Evolutionary conservation across 2,888 invertebrate species (phyloP).

Genomic region (Acanthosoma haemorrhoidale): DNA sequence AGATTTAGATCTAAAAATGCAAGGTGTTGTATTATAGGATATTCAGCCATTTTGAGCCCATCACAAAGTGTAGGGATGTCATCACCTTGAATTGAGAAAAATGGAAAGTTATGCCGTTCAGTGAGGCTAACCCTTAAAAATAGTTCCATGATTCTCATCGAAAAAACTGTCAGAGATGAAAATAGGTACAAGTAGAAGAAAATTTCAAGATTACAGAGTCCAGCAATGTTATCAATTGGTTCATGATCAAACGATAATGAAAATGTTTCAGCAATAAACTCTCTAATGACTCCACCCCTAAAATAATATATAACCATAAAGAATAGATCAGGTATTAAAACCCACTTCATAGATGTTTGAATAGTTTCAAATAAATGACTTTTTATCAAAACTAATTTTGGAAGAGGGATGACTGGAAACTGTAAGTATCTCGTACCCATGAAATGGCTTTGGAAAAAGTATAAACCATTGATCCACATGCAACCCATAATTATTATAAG

Average conservation of each 20-base stretch:
- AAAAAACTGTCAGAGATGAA: constrained; percentile 61
- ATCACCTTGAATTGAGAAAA: constrained; percentile 49
- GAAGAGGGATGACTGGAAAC: constrained; percentile 66
- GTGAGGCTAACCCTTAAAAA: constrained; percentile 66
- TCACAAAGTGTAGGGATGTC: constrained; percentile 54
- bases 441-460: constrained; percentile 56
- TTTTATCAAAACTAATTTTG: constrained; percentile 63
- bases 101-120: constrained; percentile 61
- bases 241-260: constrained; percentile 53
- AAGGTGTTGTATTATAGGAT: constrained; percentile 67
- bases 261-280: constrained; percentile 52
- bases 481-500: constrained; percentile 64
- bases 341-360: constrained; percentile 54
- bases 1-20: constrained; percentile 69
- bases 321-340: constrained; percentile 58
- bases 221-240: constrained; percentile 51
- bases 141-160: constrained; percentile 63
- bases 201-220: constrained; percentile 51
- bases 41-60: constrained; percentile 55
- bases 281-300: constrained; percentile 55
- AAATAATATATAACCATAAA: constrained; percentile 59
- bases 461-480: constrained; percentile 60
- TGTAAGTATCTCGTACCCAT: constrained; percentile 54
- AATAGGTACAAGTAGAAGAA: constrained; percentile 65
- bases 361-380: constrained; percentile 54